A percentile compares a stretch with the other conserved stretches of the same genome.
These are phyloP conservation scores for Mus musculus DNA, from an alignment of 2,113 vertebrate genomes.

Conservation along the genomic window GRCm39 chr16:67421001-67421500, in stretches of 20 bases:
- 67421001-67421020: not conserved
- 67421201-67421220: slow-evolving; percentile 29
- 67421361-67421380: slow-evolving; percentile 63
- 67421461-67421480: slow-evolving; percentile 68
- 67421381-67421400: slow-evolving; percentile 73
- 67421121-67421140: slow-evolving; percentile 7
- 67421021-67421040: not conserved
- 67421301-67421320: slow-evolving; percentile 28
- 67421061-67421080: not conserved
- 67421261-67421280: not conserved
- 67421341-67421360: slow-evolving; percentile 35
- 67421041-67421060: slow-evolving; percentile 29
- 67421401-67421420: slow-evolving; percentile 72
- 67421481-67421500: slow-evolving; percentile 69
- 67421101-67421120: slow-evolving; percentile 45
- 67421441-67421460: slow-evolving; percentile 75
- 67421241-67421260: slow-evolving; percentile 3
- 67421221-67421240: not conserved
- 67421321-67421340: slow-evolving; percentile 51
- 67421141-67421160: slow-evolving; percentile 15
- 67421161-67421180: not conserved
- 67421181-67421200: slow-evolving; percentile 38
- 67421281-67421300: slow-evolving; percentile 24
- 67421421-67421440: slow-evolving; percentile 76
- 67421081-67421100: not conserved